phyloP scores from a whole-genome alignment of 1,140 invertebrate species.

The Coboldia fuscipes region DNA sequence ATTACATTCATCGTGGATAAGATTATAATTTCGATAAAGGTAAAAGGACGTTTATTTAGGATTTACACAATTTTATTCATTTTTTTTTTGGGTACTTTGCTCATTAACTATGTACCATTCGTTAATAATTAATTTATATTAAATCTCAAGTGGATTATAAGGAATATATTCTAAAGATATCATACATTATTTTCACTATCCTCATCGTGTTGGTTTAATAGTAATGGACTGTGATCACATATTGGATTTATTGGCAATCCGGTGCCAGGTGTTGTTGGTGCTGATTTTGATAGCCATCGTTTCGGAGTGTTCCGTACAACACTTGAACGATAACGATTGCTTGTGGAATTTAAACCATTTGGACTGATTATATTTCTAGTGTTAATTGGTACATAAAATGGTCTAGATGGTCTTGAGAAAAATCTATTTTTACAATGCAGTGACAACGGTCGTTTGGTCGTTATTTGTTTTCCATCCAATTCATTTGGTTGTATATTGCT shows the following conservation, averaged over 20 bases:
- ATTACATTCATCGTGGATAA: too few species aligned
- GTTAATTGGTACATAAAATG: background rate
- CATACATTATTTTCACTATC: slow-evolving; percentile 16
- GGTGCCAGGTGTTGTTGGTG: slow-evolving; percentile 46
- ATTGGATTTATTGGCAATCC: slow-evolving; percentile 23
- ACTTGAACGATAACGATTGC: too few species aligned
- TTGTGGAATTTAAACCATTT: slow-evolving; percentile 12
- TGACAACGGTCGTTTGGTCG: slow-evolving; percentile 5
- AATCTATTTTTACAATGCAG: slow-evolving; percentile 12
- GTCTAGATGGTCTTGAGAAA: slow-evolving; percentile 8
- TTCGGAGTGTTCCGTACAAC: too few species aligned
- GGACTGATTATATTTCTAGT: slow-evolving; percentile 12
- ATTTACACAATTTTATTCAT: too few species aligned
- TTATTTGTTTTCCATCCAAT: background rate
- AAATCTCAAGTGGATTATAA: too few species aligned
- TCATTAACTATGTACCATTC: too few species aligned
- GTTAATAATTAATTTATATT: too few species aligned
- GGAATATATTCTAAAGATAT: too few species aligned
- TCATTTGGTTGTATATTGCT: background rate
- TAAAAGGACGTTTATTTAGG: too few species aligned
- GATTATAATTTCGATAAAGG: too few species aligned
- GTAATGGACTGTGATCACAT: slow-evolving; percentile 34
- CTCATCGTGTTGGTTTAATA: slow-evolving; percentile 27
- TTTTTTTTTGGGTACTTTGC: too few species aligned
- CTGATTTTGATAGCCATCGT: slow-evolving; percentile 44